phyloP scores from a whole-genome alignment of 2,888 invertebrate species.

The Aphrophora alni region DNA sequence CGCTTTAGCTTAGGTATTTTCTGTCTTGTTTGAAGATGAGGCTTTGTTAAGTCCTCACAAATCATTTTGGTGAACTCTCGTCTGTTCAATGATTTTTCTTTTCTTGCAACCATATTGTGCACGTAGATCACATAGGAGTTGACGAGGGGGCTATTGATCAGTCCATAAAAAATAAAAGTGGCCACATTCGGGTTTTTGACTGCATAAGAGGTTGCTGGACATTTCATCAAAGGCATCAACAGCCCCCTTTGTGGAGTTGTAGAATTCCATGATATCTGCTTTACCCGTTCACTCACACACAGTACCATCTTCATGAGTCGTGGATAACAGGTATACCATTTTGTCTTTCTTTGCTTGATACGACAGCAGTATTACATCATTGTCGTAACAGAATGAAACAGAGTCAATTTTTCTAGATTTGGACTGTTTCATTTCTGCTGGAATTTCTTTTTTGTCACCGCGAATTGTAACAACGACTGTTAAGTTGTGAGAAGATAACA shows the following conservation, averaged over 20 bases:
- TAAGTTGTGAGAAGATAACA: neutral
- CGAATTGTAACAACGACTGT: neutral
- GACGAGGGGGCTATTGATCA: conserved; percentile 28
- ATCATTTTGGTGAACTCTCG: conserved; percentile 21
- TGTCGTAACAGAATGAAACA: conserved; percentile 11
- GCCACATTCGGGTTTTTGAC: conserved; percentile 25
- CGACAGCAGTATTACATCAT: conserved; percentile 27
- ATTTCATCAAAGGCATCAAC: conserved; percentile 37
- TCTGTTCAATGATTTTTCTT: conserved; percentile 15
- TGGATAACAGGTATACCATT: conserved; percentile 32
- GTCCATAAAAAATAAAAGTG: conserved; percentile 23
- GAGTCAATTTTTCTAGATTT: neutral
- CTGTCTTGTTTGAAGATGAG: conserved; percentile 13
- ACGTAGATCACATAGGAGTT: conserved; percentile 30
- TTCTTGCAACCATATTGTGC: conserved; percentile 19
- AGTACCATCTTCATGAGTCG: conserved; percentile 31
- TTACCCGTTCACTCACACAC: conserved; percentile 19
- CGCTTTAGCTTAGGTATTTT: conserved; percentile 17
- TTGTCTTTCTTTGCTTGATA: conserved; percentile 29
- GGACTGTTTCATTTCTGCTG: neutral
- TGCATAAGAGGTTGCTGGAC: conserved; percentile 29
- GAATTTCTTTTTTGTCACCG: neutral
- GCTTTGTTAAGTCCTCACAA: conserved; percentile 29
- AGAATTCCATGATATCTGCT: conserved; percentile 29
- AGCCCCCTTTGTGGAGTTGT: conserved; percentile 34